Conservation (phyloP, 2,797 vertebrate genomes). For the Crenuchus spilurus region DNA sequence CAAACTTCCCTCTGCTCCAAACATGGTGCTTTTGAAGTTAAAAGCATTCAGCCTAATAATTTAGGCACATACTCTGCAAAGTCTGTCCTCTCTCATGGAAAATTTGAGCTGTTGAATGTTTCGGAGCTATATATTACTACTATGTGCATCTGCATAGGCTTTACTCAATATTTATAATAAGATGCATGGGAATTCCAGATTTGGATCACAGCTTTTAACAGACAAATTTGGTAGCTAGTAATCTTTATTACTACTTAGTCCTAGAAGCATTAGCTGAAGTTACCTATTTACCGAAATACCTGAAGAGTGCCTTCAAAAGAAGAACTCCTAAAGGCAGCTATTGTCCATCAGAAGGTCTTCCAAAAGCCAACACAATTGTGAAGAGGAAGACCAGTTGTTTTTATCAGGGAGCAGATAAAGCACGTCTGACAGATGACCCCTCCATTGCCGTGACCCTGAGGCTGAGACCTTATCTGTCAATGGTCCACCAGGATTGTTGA, state of each 20-base stretch:
- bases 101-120: not conserved
- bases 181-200: not conserved
- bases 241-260: not conserved
- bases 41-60: constrained; percentile 72
- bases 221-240: not conserved
- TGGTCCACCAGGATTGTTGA: constrained; percentile 61
- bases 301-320: constrained; percentile 11
- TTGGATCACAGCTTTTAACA: not conserved
- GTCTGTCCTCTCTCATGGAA: constrained; percentile 36
- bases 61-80: constrained; percentile 55
- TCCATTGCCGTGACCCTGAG: constrained; percentile 53
- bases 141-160: too few species aligned
- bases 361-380: constrained; percentile 21
- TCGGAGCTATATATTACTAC: not conserved
- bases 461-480: constrained; percentile 63
- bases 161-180: too few species aligned
- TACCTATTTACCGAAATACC: not conserved
- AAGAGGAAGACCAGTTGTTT: constrained; percentile 37
- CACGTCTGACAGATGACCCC: constrained; percentile 46
- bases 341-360: constrained; percentile 26
- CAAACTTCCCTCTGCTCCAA: constrained; percentile 70
- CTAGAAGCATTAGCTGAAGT: not conserved
- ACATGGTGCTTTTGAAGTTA: constrained; percentile 66
- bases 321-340: constrained; percentile 8
- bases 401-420: constrained; percentile 18